Evolutionary conservation across 2,888 invertebrate species (phyloP), one percentile per base, ranked within the genome.

Genomic region (Phyllotreta striolata): DNA sequence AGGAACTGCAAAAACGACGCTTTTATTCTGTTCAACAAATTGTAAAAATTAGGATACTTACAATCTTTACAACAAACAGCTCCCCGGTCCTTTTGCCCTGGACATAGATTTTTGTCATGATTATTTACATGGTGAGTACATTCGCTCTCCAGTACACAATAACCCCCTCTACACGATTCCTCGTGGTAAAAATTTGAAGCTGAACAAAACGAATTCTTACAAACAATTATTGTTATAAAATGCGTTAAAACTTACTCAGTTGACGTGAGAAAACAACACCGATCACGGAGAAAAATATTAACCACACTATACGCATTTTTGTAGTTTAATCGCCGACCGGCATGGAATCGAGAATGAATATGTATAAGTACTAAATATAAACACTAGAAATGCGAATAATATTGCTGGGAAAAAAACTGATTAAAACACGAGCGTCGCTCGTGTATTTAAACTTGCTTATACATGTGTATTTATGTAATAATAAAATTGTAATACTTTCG

Each of bases 61-160:
- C 52, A 52, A 7, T 35, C 13, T 12, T 52, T 52, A 10, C 52
- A 52, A 10, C 52, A 52, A 10, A 52, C 38, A 6, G 52, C 52
- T n/a, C 52, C 52, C 7, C 4, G 13, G 6, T 12, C 3, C 14
- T 38, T 52, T 52, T 52, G 52, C 5, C 3, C 1, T 1, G 52
- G 52, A 52, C 52, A 52, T 6, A 52, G 39, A 10, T 9, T 7
- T 12, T 52, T 52, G 8, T 52, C 0, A 13, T 52, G 4, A 2
- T 8, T 6, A 13, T 38, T 8, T 13, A 52, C 52, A 52, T 10
- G 6, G 14, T 52, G 52, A 12, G 4, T 9, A 38, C 52, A 52
- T 38, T 52, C 52, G 5, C 13, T 52, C 14, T 52, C 52, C n/a
- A 52, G 13, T 7, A 52, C 38, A 6, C 52, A 52, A 12, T 37